phyloP scores from a whole-genome alignment of 2,113 vertebrate species.

The Rhea americana region DNA sequence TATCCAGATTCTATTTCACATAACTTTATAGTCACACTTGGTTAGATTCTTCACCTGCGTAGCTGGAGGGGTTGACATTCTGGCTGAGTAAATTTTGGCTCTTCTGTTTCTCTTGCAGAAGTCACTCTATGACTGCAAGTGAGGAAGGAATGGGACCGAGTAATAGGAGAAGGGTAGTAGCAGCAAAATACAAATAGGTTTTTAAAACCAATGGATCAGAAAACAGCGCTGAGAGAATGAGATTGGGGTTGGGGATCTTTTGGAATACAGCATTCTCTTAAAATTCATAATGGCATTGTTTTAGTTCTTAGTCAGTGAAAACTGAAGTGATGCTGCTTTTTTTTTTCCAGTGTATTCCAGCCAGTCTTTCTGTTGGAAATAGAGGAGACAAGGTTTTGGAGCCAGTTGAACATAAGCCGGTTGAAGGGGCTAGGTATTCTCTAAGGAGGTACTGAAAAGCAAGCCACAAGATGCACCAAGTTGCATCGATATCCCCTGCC shows the following conservation, averaged over 20 bases:
- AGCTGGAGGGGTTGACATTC: rapidly evolving
- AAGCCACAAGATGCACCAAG: background rate
- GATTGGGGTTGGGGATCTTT: background rate
- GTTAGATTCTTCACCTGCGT: rapidly evolving
- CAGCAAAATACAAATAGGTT: background rate
- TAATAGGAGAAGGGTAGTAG: background rate
- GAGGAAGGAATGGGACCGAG: background rate
- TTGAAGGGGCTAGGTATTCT: background rate
- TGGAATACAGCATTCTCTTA: background rate
- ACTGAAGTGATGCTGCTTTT: background rate
- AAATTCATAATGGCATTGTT: background rate
- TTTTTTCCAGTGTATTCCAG: background rate
- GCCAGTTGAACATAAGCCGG: background rate
- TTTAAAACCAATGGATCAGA: background rate
- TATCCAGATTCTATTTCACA: background rate
- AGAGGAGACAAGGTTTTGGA: background rate
- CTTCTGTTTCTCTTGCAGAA: background rate
- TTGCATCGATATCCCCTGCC: background rate
- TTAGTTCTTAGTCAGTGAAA: background rate
- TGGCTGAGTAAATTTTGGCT: background rate
- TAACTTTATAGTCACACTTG: rapidly evolving
- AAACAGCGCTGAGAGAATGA: background rate
- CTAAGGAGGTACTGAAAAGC: background rate
- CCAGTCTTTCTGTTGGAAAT: background rate
- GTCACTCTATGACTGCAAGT: rapidly evolving